Evolutionary conservation across 2,888 invertebrate genomes (phyloP), one percentile per base, ranked within the genome.

Genomic region (Rhaphigaster nebulosa): DNA sequence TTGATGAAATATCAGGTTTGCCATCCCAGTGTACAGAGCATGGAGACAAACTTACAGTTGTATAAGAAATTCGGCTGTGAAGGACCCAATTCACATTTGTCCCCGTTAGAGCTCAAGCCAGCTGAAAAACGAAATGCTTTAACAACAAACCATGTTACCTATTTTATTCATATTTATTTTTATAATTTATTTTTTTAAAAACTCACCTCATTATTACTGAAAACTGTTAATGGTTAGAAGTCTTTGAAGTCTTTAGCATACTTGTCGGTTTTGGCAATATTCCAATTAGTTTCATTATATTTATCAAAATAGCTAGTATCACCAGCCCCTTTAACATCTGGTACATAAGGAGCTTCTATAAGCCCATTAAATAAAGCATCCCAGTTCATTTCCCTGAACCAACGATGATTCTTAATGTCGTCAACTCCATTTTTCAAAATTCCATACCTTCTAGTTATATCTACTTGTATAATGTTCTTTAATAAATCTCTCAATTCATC

Each of bases 361-460:
- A 96, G 96, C 93, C 96, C 96, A 93, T 97, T 96, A 92, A 97
- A 96, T 92, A 99, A 94, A 29, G 95, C 95, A 91, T 96, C 95
- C 98, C 98, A 99, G 93, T 97, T 96, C n/a, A 96, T 95, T 5
- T 96, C 95, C 88, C 95, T 94, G 93, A 99, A 99, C 98, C 98
- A 99, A 90, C 95, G 95, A 94, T 99, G 98, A 92, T 95, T 95
- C 94, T 98, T 99, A 92, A 99, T 97, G 93, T 98, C 98, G 93
- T 95, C 96, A 23, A 96, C 95, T 26, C 98, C 99, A 92, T 96
- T 96, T 94, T 97, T 97, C 92, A 98, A 94, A 93, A 97, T 97
- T 41, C 99, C 99, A 93, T 95, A 97, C 92, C 98, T 95, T 93
- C 96, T 97, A 0, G 97, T 96, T 90, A 97, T 94, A 93, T 98